phyloP scores from a whole-genome alignment of 1,140 invertebrate genomes.

The Drosophila aff. region DNA sequence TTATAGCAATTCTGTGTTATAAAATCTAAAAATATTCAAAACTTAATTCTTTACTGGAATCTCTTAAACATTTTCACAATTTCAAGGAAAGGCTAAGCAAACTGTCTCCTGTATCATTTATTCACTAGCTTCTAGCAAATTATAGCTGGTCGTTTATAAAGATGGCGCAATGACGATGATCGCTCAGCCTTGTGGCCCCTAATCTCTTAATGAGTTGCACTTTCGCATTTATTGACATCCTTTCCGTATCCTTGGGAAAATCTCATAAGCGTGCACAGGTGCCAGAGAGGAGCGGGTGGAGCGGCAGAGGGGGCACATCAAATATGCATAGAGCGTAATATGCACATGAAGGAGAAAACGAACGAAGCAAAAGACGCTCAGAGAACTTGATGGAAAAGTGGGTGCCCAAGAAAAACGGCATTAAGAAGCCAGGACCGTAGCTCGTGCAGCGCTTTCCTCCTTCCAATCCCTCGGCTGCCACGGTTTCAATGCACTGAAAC shows the following conservation, averaged over 20 bases:
- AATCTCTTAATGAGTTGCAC: slow-evolving; percentile 81
- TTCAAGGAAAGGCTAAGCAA: not conserved
- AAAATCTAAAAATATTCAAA: not conserved
- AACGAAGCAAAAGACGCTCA: slow-evolving; percentile 49
- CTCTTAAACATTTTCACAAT: not conserved
- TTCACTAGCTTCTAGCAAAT: slow-evolving; percentile 28
- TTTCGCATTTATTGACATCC: slow-evolving; percentile 77
- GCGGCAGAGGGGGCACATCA: slow-evolving; percentile 41
- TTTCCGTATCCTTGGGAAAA: slow-evolving; percentile 53
- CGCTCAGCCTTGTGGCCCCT: slow-evolving; percentile 50
- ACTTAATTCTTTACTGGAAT: not conserved
- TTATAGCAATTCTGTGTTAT: not conserved
- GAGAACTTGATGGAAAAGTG: slow-evolving; percentile 43
- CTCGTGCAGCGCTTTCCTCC: slow-evolving; percentile 43
- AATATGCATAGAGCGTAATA: slow-evolving; percentile 77
- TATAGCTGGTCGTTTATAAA: slow-evolving; percentile 26
- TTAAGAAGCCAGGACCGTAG: slow-evolving; percentile 58
- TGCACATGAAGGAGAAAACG: slow-evolving; percentile 59
- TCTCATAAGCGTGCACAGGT: slow-evolving; percentile 65
- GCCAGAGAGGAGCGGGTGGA: not conserved
- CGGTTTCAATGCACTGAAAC: slow-evolving; percentile 3
- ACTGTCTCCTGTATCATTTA: not conserved
- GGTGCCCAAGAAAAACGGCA: slow-evolving; percentile 60
- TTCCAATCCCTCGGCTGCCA: not conserved
- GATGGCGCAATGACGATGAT: slow-evolving; percentile 33